phyloP scores from a whole-genome alignment of 1,140 invertebrate species.

The Portunus trituberculatus region DNA sequence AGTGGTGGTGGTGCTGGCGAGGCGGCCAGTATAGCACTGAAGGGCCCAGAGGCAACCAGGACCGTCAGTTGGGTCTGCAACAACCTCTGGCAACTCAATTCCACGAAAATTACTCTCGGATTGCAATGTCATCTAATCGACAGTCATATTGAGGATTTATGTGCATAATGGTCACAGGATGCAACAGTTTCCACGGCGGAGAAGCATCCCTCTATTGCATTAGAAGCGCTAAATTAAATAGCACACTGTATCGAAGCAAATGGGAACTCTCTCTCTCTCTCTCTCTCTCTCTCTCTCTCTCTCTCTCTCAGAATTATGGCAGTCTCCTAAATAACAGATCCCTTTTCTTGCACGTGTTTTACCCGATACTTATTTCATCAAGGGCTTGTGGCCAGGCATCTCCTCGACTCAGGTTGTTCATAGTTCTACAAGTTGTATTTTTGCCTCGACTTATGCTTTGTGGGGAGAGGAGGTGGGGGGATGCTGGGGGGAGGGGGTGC shows the following conservation, averaged over 20 bases:
- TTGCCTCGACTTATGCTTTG: neutral
- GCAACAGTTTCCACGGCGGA: conserved; percentile 23
- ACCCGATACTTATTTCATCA: conserved; percentile 4
- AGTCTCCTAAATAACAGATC: neutral
- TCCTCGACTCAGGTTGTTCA: conserved; percentile 9
- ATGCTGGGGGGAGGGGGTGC: neutral
- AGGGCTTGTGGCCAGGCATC: neutral
- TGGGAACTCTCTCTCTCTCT: conserved; percentile 3
- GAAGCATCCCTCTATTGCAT: neutral
- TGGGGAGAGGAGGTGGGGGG: neutral
- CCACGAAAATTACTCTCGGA: conserved; percentile 28
- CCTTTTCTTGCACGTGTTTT: conserved; percentile 1
- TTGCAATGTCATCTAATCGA: conserved; percentile 45
- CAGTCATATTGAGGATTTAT: conserved; percentile 24
- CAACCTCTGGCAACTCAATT: conserved; percentile 63
- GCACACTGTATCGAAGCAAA: neutral
- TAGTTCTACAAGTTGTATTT: neutral
- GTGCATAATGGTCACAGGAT: conserved; percentile 27
- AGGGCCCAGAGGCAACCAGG: neutral
- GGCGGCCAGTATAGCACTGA: conserved; percentile 26
- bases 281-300: conserved; percentile 17
- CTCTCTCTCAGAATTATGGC: neutral
- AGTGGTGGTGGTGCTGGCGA: conserved; percentile 1
- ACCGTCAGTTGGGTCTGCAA: neutral
- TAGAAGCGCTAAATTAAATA: conserved; percentile 28